Base-by-base conservation (phyloP, 2,113 vertebrate species). In the Papio anubis region DNA sequence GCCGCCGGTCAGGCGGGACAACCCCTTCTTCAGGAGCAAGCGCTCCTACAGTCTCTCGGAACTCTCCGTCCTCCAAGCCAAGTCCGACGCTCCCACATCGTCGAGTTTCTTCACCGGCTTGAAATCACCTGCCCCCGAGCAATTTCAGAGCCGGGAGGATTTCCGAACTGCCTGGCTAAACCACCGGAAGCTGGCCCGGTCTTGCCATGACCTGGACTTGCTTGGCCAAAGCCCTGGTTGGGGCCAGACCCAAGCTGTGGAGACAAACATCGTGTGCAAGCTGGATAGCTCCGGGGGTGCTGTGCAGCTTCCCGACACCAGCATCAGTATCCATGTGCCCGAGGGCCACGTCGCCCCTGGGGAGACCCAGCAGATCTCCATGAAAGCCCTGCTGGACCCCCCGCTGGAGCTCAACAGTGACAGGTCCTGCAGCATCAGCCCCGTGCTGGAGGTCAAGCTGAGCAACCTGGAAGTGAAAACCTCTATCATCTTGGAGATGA, bases 1-100 rank as follows among this genome's bases (percentile, higher is more conserved):
- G 0, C 98, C 97, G 23, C 98, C 98, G 0, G 93, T 98, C 61
- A 98, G 97, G 61, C 98, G 99, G 75, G 99, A 99, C 97, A 99
- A 99, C 97, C 99, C 99, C 0, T 99, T 99, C 98, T 99, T 99
- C 97, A 98, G 99, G 75, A 99, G 99, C 97, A 99, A 99, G 35
- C 99, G 99, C 1, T 99, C 99, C 55, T 99, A 99, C 98, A 99
- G 99, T 97, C 98, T 99, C 78, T 99, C 99, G 0, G 99, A 99
- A 78, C 98, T 99, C 35, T 99, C 99, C 0, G 98, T 99, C 83
- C 99, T 99, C 57, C 99, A 99, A 66, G 99, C 99, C 83, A 99
- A 99, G 97, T 98, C 99, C 0, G 97, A 98, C 0, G 48, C 97
- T 8, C 98, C 98, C 0, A 81, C 73, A 0, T 98, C 99, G 0